These are phyloP conservation scores for Hydrozoanthus tunicans DNA, from an alignment of 64 coral and sea anemone genomes.

Conservation along the genomic window DNA sequence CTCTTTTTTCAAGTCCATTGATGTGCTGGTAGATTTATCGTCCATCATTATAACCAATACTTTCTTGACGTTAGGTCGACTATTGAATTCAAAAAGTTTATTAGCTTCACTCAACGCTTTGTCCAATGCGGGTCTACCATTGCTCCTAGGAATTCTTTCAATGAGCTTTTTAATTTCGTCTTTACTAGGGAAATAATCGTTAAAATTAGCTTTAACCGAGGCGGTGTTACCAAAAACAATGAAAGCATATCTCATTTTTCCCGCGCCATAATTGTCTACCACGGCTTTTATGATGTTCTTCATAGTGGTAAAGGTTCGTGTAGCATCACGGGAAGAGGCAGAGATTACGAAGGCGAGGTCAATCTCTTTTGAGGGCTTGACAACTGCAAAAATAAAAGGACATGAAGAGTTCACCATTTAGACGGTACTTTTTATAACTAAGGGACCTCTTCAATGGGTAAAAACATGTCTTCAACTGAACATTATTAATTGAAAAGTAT, in stretches of 20 bases:
- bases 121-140: conserved; percentile 12
- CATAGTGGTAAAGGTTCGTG: conserved; percentile 49
- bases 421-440: too few relatives aligned
- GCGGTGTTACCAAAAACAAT: conserved; percentile 70
- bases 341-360: conserved; percentile 77
- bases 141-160: conserved; percentile 9
- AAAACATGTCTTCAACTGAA: too few relatives aligned
- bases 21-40: conserved; percentile 37
- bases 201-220: conserved; percentile 55
- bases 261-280: conserved; percentile 62
- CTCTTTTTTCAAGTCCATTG: not conserved
- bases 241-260: conserved; percentile 63
- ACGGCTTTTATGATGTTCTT: conserved; percentile 73
- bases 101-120: conserved; percentile 29
- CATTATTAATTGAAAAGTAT: too few relatives aligned
- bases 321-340: conserved; percentile 63
- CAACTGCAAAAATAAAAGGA: not conserved
- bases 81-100: not conserved
- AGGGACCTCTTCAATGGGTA: too few relatives aligned
- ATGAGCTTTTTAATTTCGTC: conserved; percentile 50
- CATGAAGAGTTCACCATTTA: too few relatives aligned
- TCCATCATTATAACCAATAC: conserved; percentile 32
- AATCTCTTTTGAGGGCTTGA: conserved; percentile 30
- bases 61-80: conserved; percentile 9
- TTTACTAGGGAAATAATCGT: conserved; percentile 55